Evolutionary conservation across 2,797 vertebrate genomes (phyloP).

Genomic region (Triplophysa bombifrons): DNA sequence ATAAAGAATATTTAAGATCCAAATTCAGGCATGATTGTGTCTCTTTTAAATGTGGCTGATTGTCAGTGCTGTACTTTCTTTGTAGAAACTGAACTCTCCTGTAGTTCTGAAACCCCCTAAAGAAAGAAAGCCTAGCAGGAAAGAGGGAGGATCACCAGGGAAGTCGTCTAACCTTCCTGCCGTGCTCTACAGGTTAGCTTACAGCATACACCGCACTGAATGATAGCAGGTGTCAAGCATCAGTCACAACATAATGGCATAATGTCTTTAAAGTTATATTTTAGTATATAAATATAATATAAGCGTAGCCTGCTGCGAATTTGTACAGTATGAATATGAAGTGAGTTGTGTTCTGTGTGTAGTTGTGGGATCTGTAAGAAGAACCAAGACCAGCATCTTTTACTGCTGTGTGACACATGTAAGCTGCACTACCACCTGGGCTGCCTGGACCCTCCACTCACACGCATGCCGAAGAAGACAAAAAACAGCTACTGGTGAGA

Average conservation of each 20-base stretch:
- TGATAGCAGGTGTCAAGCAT: not conserved
- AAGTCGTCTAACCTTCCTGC: conserved; percentile 88
- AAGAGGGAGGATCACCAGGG: conserved; percentile 89
- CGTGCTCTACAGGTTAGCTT: conserved; percentile 88
- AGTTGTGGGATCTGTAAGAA: conserved; percentile 99
- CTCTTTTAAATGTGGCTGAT: not conserved
- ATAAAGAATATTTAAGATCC: too few relatives aligned
- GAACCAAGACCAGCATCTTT: conserved; percentile 95
- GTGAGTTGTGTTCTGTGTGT: conserved; percentile 52
- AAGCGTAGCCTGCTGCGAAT: conserved; percentile 17
- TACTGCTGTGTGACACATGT: conserved; percentile 95
- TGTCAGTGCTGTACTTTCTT: not conserved
- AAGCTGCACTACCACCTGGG: conserved; percentile 98
- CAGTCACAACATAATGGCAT: not conserved
- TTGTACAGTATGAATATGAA: not conserved
- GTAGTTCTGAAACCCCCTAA: conserved; percentile 92
- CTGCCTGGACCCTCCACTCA: conserved; percentile 95
- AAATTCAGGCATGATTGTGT: not conserved
- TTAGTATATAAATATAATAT: not conserved
- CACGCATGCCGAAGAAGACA: conserved; percentile 97
- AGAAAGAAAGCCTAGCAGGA: conserved; percentile 96
- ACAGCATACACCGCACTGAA: too few relatives aligned
- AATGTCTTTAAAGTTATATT: not conserved
- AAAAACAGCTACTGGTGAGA: conserved; percentile 99
- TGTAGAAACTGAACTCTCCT: conserved; percentile 90